A percentile compares a stretch with the other conserved stretches of the same genome.
Evolutionary conservation across 2,113 vertebrate genomes (phyloP).

Genomic region (Nansenia antarctica): DNA sequence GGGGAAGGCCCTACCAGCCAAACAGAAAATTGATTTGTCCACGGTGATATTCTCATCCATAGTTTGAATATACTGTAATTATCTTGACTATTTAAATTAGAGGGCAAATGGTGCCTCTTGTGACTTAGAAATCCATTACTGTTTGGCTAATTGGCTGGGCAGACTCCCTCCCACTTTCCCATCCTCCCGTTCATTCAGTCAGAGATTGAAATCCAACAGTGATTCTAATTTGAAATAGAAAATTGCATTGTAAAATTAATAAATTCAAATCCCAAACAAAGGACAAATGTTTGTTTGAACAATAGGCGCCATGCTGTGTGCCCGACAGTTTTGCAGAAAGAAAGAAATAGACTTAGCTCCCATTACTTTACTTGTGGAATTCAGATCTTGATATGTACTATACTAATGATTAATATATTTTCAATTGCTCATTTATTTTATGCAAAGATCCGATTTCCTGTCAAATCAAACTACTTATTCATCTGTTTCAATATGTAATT

Average conservation of each 20-base stretch:
- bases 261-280: constrained; percentile 1
- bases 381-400: too few species aligned
- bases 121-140: constrained; percentile 74
- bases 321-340: not conserved
- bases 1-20: constrained; percentile 13
- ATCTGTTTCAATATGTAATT: too few species aligned
- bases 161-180: constrained; percentile 43
- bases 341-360: too few species aligned
- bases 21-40: constrained; percentile 61
- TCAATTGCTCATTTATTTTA: too few species aligned
- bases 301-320: not conserved
- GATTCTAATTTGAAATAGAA: constrained; percentile 57
- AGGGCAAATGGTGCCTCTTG: constrained; percentile 69
- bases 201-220: constrained; percentile 63
- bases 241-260: constrained; percentile 33
- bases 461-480: too few species aligned
- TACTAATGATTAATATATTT: too few species aligned
- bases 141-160: constrained; percentile 66
- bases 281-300: constrained; percentile 14
- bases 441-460: too few species aligned
- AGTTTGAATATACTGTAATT: constrained; percentile 72
- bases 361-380: too few species aligned
- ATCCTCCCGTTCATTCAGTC: constrained; percentile 43
- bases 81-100: constrained; percentile 69
- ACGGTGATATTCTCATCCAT: constrained; percentile 63